Evolutionary conservation across 2,888 invertebrate genomes (phyloP), one percentile per base, ranked within the genome.

Genomic region (Drosophila rellima): DNA sequence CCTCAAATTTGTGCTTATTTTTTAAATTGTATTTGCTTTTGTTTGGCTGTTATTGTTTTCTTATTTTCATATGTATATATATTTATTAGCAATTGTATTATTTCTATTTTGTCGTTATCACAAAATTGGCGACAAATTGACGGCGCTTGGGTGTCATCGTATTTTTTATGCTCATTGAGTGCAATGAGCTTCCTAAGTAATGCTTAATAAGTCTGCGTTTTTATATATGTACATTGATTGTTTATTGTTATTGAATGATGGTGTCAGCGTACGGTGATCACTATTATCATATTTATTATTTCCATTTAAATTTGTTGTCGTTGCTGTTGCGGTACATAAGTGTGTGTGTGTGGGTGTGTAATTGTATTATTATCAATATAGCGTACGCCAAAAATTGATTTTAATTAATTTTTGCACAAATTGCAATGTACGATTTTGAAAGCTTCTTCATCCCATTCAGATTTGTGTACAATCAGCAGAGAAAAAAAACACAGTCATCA

Each of bases 71-170:
- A 26, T 23, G 23, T 23, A 23, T 20, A 20, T 23, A 35, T 73
- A 40, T 17, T 29, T 18, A 23, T 52, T 26, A 15, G 17, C 15
- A 29, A 18, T 26, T 64, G 18, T 45, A 51, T 70, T 57, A 23
- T 40, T 57, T 44, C 29, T 52, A 35, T 55, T 55, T 51, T 18
- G 40, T 29, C 33, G 64, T 82, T 87, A 87, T 84, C 82, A 74
- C 48, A 56, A 68, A 68, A 72, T 84, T 87, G 70, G 82, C 85
- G 85, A 81, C 82, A 73, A 84, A 87, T 82, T 84, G 78, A 39
- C 75, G 74, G 60, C 76, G 66, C 61, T 45, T 42, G 20, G 42
- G 35, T 23, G 39, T 56, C 59, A 40, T 31, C 20, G 39, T 54
- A 26, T 33, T 20, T n/a, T 23, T 23, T 44, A 52, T 42, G 42